phyloP scores from a whole-genome alignment of 2,888 invertebrate genomes.

The Drosophila macrospina region DNA sequence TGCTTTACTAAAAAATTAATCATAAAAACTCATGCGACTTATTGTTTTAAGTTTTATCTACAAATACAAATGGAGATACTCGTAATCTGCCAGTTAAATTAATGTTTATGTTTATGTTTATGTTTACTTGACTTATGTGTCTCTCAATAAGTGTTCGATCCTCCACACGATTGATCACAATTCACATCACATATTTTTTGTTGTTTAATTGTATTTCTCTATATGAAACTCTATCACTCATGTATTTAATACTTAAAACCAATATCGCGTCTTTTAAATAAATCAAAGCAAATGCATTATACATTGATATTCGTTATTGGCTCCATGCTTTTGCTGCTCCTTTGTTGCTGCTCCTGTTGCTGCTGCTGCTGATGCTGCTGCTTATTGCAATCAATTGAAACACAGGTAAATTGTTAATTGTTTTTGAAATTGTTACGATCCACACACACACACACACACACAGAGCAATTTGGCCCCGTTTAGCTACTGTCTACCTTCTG shows the following conservation, averaged over 20 bases:
- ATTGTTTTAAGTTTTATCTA: slow-evolving; percentile 77
- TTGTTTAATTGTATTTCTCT: slow-evolving; percentile 70
- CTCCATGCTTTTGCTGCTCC: slow-evolving; percentile 55
- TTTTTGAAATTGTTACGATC: slow-evolving; percentile 18
- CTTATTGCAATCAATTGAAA: slow-evolving; percentile 19
- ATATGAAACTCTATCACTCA: slow-evolving; percentile 53
- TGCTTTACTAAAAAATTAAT: slow-evolving; percentile 85
- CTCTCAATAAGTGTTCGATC: slow-evolving; percentile 61
- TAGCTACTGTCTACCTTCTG: slow-evolving; percentile 57
- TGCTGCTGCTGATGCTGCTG: slow-evolving; percentile 37
- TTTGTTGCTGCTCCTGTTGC: slow-evolving; percentile 43
- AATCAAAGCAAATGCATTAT: slow-evolving; percentile 71
- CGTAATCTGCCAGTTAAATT: slow-evolving; percentile 58
- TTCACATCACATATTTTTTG: slow-evolving; percentile 50
- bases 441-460: slow-evolving; percentile 22
- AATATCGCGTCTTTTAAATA: slow-evolving; percentile 72
- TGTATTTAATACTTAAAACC: slow-evolving; percentile 79
- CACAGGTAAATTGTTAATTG: slow-evolving; percentile 48
- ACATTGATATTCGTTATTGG: slow-evolving; percentile 52
- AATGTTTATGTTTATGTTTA: slow-evolving; percentile 65
- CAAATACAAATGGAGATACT: slow-evolving; percentile 53
- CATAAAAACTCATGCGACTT: slow-evolving; percentile 85
- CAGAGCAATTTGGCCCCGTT: slow-evolving; percentile 30
- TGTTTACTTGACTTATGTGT: slow-evolving; percentile 12
- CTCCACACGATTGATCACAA: slow-evolving; percentile 33